Evolutionary conservation across 2,888 invertebrate genomes (phyloP), one percentile per base, ranked within the genome.

Genomic region (Pheosia tremula): DNA sequence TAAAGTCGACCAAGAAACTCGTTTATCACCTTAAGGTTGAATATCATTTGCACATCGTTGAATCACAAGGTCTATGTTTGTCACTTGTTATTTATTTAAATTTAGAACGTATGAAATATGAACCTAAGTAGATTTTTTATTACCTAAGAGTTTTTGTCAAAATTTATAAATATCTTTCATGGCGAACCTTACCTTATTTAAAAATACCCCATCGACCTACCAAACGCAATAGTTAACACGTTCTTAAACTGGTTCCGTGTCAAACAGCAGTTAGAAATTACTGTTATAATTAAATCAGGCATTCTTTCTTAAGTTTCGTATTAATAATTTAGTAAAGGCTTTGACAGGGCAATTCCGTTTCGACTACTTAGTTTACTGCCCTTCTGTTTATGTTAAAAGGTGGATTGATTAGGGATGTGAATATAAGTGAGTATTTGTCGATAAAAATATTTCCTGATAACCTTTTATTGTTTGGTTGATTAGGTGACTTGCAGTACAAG

Each of bases 201-300:
- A 39, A 38, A 43, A 58, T 47, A 11, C 39, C 36, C 47, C 58
- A 59, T 70, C 69, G 74, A 70, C 76, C 66, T 67, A 69, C 59
- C 13, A 61, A 74, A 77, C 65, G 66, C 64, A 67, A 77, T 74
- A 69, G 67, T 78, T 78, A 68, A 69, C 79, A 78, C 79, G 77
- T 77, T 69, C 65, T 73, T 67, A 71, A 74, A 76, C 77, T 77
- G 78, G 72, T 85, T 86, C 83, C 89, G 83, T 90, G 90, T 81
- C 78, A 74, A 80, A 74, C 66, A 75, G 84, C 83, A 85, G 82
- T 90, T 87, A 82, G 75, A 81, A 84, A 84, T 83, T 80, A 83
- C 81, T 79, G 82, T 81, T 80, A 82, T 90, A 90, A 89, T 89
- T 88, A 89, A 90, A 88, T 87, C 84, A 84, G 78, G 80, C 85